These are phyloP conservation scores for Stomatorhinus walkeri DNA, from an alignment of 2,797 vertebrate species.

Conservation along the genomic window DNA sequence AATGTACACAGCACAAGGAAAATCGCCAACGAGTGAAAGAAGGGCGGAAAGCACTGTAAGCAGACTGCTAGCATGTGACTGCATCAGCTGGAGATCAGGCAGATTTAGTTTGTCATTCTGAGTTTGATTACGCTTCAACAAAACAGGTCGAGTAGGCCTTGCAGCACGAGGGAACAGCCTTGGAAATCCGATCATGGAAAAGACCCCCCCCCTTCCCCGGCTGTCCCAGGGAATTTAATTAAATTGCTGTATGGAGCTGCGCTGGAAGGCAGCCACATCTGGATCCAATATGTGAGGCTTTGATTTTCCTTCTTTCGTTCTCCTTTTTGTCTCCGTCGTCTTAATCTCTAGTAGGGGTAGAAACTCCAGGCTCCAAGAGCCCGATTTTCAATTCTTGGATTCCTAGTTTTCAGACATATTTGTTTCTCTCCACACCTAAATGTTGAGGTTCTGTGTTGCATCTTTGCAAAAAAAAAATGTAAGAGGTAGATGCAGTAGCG, in stretches of 20 bases:
- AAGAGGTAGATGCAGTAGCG: not conserved
- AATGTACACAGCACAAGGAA: not conserved
- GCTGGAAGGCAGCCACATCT: constrained; percentile 57
- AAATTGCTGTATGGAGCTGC: constrained; percentile 65
- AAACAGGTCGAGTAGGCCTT: constrained; percentile 42
- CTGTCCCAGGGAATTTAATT: constrained; percentile 78
- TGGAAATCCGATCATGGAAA: constrained; percentile 73
- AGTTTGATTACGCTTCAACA: constrained; percentile 45
- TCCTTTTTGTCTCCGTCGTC: constrained; percentile 26
- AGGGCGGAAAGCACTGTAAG: not conserved
- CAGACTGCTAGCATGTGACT: not conserved
- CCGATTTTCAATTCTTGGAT: constrained; percentile 45
- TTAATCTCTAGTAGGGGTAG: constrained; percentile 49
- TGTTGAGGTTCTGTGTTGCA: not conserved
- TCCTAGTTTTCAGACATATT: constrained; percentile 41
- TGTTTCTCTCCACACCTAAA: not conserved
- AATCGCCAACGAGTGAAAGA: not conserved
- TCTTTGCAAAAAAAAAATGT: not conserved
- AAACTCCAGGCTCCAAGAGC: constrained; percentile 40
- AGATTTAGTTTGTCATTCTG: not conserved
- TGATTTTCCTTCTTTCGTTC: constrained; percentile 44
- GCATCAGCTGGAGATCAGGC: not conserved
- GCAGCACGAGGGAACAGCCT: constrained; percentile 58
- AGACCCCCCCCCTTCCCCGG: constrained; percentile 49
- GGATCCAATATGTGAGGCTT: constrained; percentile 72